Conservation (phyloP, 2,888 invertebrate species). For the Leptopilina syphax region DNA sequence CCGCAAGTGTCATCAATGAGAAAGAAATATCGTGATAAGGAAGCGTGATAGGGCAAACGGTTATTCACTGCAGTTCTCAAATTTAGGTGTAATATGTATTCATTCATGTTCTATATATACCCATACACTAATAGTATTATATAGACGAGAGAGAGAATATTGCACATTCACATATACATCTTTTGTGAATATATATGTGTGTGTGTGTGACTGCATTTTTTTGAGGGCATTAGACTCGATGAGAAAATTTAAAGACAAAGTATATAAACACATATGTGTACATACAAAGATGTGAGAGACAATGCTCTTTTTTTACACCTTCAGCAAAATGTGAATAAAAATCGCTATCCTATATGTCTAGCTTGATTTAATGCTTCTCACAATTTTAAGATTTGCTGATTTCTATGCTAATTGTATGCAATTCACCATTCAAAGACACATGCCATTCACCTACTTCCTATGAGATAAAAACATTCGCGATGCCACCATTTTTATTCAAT, state of each 20-base stretch:
- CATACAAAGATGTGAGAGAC: background rate
- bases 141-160: conserved; percentile 37
- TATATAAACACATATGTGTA: background rate
- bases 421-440: conserved; percentile 21
- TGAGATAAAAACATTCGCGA: conserved; percentile 4
- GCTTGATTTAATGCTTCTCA: conserved; percentile 33
- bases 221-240: conserved; percentile 60
- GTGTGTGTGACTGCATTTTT: conserved; percentile 30
- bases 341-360: background rate
- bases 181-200: background rate
- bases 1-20: background rate
- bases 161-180: conserved; percentile 55
- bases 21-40: conserved; percentile 24
- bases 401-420: conserved; percentile 29
- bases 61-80: conserved; percentile 10
- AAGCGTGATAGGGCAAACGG: conserved; percentile 28
- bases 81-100: background rate
- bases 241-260: conserved; percentile 54
- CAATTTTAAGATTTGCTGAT: conserved; percentile 3
- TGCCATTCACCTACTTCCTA: conserved; percentile 5
- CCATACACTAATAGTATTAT: conserved; percentile 44
- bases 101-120: background rate
- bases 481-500: background rate
- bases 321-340: background rate
- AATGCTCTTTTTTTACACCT: conserved; percentile 30